A percentile compares a stretch with the other conserved stretches of the same genome.
phyloP scores from a whole-genome alignment of 2,888 invertebrate species.

The Girardia tigrina region DNA sequence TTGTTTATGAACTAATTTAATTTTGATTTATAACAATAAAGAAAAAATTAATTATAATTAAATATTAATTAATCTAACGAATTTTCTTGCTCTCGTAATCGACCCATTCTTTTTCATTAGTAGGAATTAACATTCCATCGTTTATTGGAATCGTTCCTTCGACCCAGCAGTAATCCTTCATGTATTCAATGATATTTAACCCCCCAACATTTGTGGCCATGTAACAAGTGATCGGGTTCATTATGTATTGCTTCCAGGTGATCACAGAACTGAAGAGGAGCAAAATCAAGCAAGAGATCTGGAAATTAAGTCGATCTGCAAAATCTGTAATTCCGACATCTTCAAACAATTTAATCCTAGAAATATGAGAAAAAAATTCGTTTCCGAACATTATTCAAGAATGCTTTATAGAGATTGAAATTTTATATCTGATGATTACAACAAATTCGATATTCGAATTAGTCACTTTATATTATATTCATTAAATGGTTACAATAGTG shows the following conservation, averaged over 20 bases:
- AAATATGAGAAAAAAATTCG: background rate
- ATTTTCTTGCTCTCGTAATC: background rate
- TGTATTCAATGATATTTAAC: constrained; percentile 29
- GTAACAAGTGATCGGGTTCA: constrained; percentile 36
- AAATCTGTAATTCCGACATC: constrained; percentile 34
- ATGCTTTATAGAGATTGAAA: no score
- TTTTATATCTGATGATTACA: no score
- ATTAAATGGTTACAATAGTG: no score
- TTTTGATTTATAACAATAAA: no score
- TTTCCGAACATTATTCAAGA: constrained; percentile 23
- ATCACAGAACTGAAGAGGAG: constrained; percentile 25
- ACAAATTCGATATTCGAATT: no score
- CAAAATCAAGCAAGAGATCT: constrained; percentile 29
- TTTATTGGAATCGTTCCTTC: constrained; percentile 33
- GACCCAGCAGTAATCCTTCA: constrained; percentile 36
- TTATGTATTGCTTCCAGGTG: constrained; percentile 32
- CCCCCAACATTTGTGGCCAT: constrained; percentile 31
- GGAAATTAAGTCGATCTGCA: constrained; percentile 33
- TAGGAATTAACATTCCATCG: background rate
- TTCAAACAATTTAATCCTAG: background rate
- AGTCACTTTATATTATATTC: no score
- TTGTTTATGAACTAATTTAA: no score
- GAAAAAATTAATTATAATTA: no score
- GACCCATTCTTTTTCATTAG: background rate
- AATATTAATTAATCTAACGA: no score